Conservation (phyloP, 2,797 vertebrate genomes). For the Microhierax caerulescens region DNA sequence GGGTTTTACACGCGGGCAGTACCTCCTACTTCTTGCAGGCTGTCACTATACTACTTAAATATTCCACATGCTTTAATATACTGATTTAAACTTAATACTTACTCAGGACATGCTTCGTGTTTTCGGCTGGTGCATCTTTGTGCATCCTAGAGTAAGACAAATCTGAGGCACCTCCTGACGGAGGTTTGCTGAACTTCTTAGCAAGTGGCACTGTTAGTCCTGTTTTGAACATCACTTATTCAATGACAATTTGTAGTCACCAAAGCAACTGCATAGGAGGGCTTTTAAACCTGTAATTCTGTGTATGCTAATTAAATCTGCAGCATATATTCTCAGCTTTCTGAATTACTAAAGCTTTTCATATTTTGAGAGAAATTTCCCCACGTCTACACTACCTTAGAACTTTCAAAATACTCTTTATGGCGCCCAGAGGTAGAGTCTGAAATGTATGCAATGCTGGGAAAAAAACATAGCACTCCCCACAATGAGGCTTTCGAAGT, state of each 20-base stretch:
- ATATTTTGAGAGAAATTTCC: not conserved
- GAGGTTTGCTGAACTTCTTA: not conserved
- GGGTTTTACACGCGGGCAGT: not conserved
- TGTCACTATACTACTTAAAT: not conserved
- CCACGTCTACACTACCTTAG: not conserved
- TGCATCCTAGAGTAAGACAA: not conserved
- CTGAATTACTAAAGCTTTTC: not conserved
- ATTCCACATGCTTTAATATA: not conserved
- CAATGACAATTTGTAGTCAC: not conserved
- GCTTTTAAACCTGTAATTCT: not conserved
- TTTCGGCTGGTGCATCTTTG: not conserved
- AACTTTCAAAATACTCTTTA: not conserved
- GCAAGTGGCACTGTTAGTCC: not conserved
- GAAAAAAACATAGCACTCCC: not conserved
- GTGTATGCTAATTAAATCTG: not conserved
- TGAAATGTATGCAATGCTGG: not conserved
- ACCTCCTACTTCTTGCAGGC: not conserved
- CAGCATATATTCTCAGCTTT: not conserved
- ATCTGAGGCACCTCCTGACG: not conserved
- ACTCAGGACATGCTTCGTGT: not conserved
- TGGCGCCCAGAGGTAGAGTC: not conserved
- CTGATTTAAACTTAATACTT: not conserved
- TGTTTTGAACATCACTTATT: not conserved
- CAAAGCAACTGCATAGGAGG: not conserved
- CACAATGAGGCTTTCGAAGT: accelerated